Evolutionary conservation across 2,888 invertebrate genomes (phyloP).

Genomic region (Cataglyphis altisquamis): DNA sequence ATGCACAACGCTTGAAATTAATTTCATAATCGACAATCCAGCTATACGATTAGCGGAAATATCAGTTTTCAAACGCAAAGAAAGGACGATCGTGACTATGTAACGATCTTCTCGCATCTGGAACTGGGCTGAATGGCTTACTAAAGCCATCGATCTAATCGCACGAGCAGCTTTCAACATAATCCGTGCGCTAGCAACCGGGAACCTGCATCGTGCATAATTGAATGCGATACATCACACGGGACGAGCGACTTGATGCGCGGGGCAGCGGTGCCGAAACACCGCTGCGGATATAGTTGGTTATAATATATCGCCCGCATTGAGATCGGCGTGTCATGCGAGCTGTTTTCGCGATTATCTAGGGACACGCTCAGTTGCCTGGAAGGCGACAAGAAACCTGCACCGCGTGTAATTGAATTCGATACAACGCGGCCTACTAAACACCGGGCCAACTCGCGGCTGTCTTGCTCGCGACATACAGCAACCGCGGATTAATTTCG

Average conservation of each 20-base stretch:
- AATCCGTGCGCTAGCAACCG: conserved; percentile 25
- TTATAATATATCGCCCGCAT: conserved; percentile 52
- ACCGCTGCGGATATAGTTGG: conserved; percentile 45
- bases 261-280: conserved; percentile 50
- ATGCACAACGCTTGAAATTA: background rate
- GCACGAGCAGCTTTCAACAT: conserved; percentile 38
- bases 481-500: conserved; percentile 32
- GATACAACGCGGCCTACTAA: conserved; percentile 28
- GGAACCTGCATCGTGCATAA: conserved; percentile 45
- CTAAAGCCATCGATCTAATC: conserved; percentile 46
- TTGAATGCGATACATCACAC: conserved; percentile 49
- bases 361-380: conserved; percentile 40
- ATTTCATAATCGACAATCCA: background rate
- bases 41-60: background rate
- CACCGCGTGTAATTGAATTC: conserved; percentile 43
- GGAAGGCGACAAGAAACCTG: conserved; percentile 49
- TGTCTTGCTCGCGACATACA: conserved; percentile 30
- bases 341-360: conserved; percentile 61
- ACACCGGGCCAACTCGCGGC: conserved; percentile 3
- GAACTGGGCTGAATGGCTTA: conserved; percentile 6
- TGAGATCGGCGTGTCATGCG: conserved; percentile 55
- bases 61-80: background rate
- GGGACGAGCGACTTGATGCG: conserved; percentile 29
- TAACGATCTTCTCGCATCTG: conserved; percentile 9
- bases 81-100: background rate